A percentile compares a stretch with the other conserved stretches of the same genome.
Conservation (phyloP, 2,797 vertebrate genomes). For the Pipistrellus pygmaeus region DNA sequence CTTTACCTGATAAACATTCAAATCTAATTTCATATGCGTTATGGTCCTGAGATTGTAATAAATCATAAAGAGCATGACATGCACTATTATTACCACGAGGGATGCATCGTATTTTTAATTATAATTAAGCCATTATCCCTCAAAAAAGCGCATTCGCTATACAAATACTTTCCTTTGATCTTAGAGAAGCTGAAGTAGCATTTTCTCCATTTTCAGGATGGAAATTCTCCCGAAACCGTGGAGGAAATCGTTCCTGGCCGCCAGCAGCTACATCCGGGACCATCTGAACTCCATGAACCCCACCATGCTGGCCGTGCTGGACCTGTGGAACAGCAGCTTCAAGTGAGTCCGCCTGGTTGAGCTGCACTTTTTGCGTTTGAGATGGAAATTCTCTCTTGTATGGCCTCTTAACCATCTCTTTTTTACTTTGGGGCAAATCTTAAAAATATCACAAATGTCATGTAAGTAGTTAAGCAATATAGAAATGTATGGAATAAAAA, state of each 20-base stretch:
- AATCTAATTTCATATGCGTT: conserved; percentile 25
- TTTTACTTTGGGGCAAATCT: conserved; percentile 15
- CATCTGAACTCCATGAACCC: conserved; percentile 91
- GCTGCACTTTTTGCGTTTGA: not conserved
- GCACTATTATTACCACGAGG: not conserved
- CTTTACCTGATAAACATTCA: not conserved
- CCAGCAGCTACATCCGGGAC: conserved; percentile 86
- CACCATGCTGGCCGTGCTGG: conserved; percentile 89
- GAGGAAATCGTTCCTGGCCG: conserved; percentile 90
- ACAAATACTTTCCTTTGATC: not conserved
- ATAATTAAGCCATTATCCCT: conserved; percentile 11
- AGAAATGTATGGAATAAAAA: not conserved
- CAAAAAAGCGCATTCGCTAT: not conserved
- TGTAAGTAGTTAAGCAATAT: not conserved
- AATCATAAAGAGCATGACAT: not conserved
- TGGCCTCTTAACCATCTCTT: not conserved
- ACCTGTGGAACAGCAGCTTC: conserved; percentile 91
- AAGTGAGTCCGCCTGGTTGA: conserved; percentile 86
- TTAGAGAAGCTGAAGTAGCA: not conserved
- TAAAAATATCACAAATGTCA: not conserved
- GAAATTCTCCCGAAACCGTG: conserved; percentile 92
- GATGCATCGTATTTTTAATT: conserved; percentile 2
- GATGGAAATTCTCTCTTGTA: not conserved
- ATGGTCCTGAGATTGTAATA: not conserved
- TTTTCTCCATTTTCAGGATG: conserved; percentile 87